Base-by-base conservation (phyloP, 1,140 invertebrate genomes). In the Drosophila sturtevanti region DNA sequence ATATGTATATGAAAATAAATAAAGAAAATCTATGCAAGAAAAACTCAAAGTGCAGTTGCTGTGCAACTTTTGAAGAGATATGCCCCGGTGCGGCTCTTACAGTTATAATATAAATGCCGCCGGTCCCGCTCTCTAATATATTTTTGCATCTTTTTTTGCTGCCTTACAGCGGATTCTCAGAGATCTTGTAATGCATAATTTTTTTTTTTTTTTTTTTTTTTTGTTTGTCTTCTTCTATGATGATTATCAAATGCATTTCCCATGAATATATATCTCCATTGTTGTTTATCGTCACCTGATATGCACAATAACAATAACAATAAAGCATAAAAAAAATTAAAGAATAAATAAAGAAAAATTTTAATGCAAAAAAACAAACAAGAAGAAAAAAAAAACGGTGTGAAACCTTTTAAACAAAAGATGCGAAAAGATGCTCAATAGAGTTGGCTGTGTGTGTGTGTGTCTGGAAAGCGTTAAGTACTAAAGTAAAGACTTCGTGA, bases 261-360 rank as follows among this genome's bases (percentile, higher is more conserved):
- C 41, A 48, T 48, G 41, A 18, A 21, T n/a, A 48, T 48, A 38
- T 44, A 21, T 48, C 18, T 16, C 41, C 41, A 31, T 55, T 66
- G 35, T 59, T 63, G 37, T 59, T 48, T 21, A 48, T 48, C 41
- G 41, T 48, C 41, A 74, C 31, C 35, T 35, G 18, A 18, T 61
- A 44, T 31, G 22, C 41, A 55, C 22, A 71, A 68, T 67, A 69
- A 61, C 51, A 71, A 24, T 63, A 27, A 22, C 12, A 34, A 31
- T 12, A 61, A 51, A 38, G 60, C 10, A 5, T n/a, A 54, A 22
- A 35, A 27, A 24, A 48, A n/a, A 24, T 34, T 11, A 10, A 63
- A 14, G 1, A 16, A 2, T 2, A 18, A 16, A 2, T 2, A n/a
- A 21, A 21, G 22, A 35, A 16, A 0, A 18, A n/a, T 24, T 21